These are phyloP conservation scores for Diarsia rubi DNA, from an alignment of 2,888 invertebrate species.

Conservation along the genomic window DNA sequence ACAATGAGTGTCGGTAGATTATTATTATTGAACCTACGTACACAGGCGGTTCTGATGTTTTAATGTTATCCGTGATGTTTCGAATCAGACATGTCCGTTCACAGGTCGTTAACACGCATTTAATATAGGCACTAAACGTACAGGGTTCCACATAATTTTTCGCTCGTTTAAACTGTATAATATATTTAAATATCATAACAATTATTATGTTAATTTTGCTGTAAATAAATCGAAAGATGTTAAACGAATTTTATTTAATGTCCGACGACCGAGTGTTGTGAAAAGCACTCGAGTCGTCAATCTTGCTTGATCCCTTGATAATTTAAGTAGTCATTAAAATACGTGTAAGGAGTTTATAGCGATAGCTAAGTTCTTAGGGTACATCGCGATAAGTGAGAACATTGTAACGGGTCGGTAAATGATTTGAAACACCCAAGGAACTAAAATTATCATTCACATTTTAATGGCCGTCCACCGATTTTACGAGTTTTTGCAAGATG, in stretches of 20 bases:
- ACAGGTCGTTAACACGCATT: conserved; percentile 49
- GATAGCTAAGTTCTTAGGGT: conserved; percentile 16
- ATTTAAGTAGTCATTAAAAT: conserved; percentile 44
- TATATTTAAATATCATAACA: conserved; percentile 32
- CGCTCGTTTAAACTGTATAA: conserved; percentile 28
- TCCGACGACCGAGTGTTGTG: conserved; percentile 9
- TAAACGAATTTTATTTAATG: conserved; percentile 41
- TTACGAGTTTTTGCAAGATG: conserved; percentile 73
- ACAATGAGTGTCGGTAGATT: conserved; percentile 4
- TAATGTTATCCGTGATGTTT: conserved; percentile 25
- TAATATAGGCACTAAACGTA: conserved; percentile 32
- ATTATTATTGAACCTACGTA: conserved; percentile 30
- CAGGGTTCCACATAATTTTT: conserved; percentile 21
- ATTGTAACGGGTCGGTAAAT: conserved; percentile 57
- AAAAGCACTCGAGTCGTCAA: conserved; percentile 17
- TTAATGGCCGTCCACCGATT: conserved; percentile 62
- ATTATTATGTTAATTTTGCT: conserved; percentile 48
- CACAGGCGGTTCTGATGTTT: conserved; percentile 23
- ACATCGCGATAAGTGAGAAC: conserved; percentile 12
- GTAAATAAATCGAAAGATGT: conserved; percentile 31
- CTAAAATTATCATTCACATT: conserved; percentile 63
- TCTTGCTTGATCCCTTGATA: conserved; percentile 15
- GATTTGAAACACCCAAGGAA: conserved; percentile 70
- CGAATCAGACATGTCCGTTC: conserved; percentile 23
- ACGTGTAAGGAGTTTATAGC: conserved; percentile 33